Evolutionary conservation across 2,888 invertebrate genomes (phyloP).

Genomic region (Perizoma affinitatum): DNA sequence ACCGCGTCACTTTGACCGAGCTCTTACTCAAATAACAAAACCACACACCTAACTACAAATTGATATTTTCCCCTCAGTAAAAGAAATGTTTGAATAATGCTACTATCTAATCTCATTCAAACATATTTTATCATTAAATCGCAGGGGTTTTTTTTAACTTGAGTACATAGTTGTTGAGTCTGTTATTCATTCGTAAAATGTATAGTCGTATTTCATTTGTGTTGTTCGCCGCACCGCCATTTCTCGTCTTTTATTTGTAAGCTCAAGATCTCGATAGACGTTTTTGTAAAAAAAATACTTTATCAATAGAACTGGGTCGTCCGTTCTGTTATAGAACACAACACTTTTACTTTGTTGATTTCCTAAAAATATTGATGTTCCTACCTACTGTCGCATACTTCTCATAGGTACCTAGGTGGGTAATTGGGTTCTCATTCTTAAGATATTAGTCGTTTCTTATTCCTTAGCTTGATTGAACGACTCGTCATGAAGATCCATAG

Average conservation of each 20-base stretch:
- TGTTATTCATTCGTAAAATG: slow-evolving; percentile 17
- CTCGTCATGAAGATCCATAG: background rate
- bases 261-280: slow-evolving; percentile 49
- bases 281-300: slow-evolving; percentile 66
- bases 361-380: slow-evolving; percentile 43
- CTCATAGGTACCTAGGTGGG: too few relatives aligned
- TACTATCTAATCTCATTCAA: too few relatives aligned
- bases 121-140: too few relatives aligned
- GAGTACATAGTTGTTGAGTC: slow-evolving; percentile 9
- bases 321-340: slow-evolving; percentile 67
- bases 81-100: too few relatives aligned
- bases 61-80: slow-evolving; percentile 2
- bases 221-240: slow-evolving; percentile 12
- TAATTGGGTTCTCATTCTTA: too few relatives aligned
- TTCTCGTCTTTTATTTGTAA: slow-evolving; percentile 64
- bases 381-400: too few relatives aligned
- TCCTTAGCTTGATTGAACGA: too few relatives aligned
- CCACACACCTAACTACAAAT: slow-evolving; percentile 9
- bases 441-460: too few relatives aligned
- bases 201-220: slow-evolving; percentile 12
- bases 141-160: background rate
- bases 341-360: slow-evolving; percentile 75
- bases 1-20: too few relatives aligned
- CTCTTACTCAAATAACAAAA: slow-evolving; percentile 1
- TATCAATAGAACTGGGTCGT: slow-evolving; percentile 72